phyloP scores from a whole-genome alignment of 2,888 invertebrate species.

The Automeris io region DNA sequence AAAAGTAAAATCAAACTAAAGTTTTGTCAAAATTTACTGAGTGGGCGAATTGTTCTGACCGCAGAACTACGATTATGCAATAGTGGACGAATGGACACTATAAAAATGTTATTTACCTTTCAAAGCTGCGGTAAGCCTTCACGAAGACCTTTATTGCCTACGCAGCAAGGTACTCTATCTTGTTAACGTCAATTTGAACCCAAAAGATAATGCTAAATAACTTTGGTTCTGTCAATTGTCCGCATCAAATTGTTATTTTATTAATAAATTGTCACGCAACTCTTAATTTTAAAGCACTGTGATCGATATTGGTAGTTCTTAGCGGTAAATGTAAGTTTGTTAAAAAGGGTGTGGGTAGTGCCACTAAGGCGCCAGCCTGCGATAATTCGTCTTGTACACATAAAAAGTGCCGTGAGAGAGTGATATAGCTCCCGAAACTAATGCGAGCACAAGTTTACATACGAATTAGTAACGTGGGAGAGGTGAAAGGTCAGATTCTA shows the following conservation, averaged over 20 bases:
- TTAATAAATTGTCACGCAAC: slow-evolving; percentile 27
- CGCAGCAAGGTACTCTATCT: slow-evolving; percentile 41
- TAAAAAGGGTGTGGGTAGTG: slow-evolving; percentile 46
- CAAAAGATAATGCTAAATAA: slow-evolving; percentile 34
- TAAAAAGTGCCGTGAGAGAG: slow-evolving; percentile 68
- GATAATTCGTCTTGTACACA: slow-evolving; percentile 71
- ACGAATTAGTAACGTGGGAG: slow-evolving; percentile 66
- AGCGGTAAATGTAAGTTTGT: slow-evolving; percentile 36
- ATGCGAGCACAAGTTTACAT: slow-evolving; percentile 47
- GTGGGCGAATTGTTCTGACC: slow-evolving; percentile 37
- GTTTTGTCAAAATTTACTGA: slow-evolving; percentile 8
- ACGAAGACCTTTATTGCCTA: slow-evolving; percentile 35
- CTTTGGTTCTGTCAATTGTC: slow-evolving; percentile 59
- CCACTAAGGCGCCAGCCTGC: slow-evolving; percentile 58
- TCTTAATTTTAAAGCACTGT: slow-evolving; percentile 37
- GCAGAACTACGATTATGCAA: slow-evolving; percentile 41
- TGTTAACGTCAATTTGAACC: slow-evolving; percentile 52
- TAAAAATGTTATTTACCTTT: slow-evolving; percentile 26
- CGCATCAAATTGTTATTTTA: slow-evolving; percentile 39
- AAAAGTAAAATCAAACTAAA: too few species aligned
- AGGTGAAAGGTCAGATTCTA: slow-evolving; percentile 61
- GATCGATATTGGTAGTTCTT: slow-evolving; percentile 42
- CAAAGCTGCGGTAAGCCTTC: slow-evolving; percentile 21
- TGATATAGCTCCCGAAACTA: slow-evolving; percentile 62
- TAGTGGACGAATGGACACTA: slow-evolving; percentile 36